Evolutionary conservation across 2,113 vertebrate species (phyloP).

Genomic region (Notarius quadriscutis): DNA sequence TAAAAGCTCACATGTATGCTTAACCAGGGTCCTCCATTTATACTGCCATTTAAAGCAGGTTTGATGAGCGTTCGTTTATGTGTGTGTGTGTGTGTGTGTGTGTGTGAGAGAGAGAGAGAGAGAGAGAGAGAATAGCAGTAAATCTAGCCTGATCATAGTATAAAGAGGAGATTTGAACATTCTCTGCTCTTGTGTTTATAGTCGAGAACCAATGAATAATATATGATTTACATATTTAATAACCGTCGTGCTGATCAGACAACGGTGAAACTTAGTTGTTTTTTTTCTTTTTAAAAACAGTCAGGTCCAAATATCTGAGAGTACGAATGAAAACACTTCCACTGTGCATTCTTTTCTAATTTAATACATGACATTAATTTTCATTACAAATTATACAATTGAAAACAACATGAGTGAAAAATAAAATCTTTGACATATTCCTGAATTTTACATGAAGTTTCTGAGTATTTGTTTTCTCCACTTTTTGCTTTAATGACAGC

Average conservation of each 20-base stretch:
- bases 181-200: background rate
- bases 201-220: background rate
- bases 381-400: too few relatives aligned
- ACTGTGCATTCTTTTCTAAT: too few relatives aligned
- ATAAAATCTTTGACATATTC: background rate
- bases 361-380: too few relatives aligned
- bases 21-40: background rate
- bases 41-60: background rate
- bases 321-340: too few relatives aligned
- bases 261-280: background rate
- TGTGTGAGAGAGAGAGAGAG: conserved; percentile 24
- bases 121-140: conserved; percentile 18
- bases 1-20: background rate
- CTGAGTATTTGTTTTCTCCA: background rate
- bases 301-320: background rate
- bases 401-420: background rate
- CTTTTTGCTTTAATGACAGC: background rate
- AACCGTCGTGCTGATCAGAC: background rate
- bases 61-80: background rate
- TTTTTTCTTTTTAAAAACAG: background rate
- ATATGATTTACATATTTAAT: background rate
- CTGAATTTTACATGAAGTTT: background rate
- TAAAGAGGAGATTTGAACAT: conserved; percentile 10
- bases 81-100: background rate
- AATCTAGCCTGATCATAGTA: conserved; percentile 1